These are phyloP conservation scores for Megaleporinus macrocephalus DNA, from an alignment of 2,113 vertebrate species.

Conservation along the genomic window DNA sequence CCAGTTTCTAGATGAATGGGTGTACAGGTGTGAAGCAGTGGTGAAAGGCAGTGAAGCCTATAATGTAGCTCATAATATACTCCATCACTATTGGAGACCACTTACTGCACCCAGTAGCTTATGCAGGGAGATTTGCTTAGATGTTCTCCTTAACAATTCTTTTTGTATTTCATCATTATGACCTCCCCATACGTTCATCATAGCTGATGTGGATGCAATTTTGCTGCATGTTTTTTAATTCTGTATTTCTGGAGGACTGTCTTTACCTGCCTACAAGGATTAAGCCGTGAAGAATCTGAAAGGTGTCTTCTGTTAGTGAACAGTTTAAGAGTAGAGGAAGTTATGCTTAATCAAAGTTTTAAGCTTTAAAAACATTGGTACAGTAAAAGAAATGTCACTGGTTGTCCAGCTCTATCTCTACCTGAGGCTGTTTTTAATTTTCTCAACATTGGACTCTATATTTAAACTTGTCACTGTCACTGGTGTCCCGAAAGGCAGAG, in stretches of 20 bases:
- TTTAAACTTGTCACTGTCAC: background rate
- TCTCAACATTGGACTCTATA: background rate
- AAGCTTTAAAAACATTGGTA: too few relatives aligned
- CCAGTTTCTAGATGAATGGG: constrained; percentile 32
- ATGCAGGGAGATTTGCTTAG: constrained; percentile 41
- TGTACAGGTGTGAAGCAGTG: background rate
- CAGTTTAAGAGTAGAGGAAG: background rate
- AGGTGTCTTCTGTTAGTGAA: background rate
- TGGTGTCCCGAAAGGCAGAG: background rate
- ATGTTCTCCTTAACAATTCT: constrained; percentile 41
- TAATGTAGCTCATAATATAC: background rate
- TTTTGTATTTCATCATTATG: constrained; percentile 34
- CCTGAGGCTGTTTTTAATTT: background rate
- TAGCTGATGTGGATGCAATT: background rate
- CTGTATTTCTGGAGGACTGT: background rate
- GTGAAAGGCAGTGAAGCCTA: constrained; percentile 36
- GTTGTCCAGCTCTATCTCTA: background rate
- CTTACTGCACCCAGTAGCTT: constrained; percentile 35
- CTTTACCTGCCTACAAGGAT: background rate
- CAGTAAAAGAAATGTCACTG: background rate
- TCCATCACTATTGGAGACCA: constrained; percentile 37
- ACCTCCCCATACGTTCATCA: constrained; percentile 1
- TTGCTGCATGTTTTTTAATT: background rate
- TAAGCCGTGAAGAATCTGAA: background rate
- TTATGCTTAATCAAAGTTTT: too few relatives aligned